Base-by-base conservation (phyloP, 2,888 invertebrate genomes). In the Elegia similella region DNA sequence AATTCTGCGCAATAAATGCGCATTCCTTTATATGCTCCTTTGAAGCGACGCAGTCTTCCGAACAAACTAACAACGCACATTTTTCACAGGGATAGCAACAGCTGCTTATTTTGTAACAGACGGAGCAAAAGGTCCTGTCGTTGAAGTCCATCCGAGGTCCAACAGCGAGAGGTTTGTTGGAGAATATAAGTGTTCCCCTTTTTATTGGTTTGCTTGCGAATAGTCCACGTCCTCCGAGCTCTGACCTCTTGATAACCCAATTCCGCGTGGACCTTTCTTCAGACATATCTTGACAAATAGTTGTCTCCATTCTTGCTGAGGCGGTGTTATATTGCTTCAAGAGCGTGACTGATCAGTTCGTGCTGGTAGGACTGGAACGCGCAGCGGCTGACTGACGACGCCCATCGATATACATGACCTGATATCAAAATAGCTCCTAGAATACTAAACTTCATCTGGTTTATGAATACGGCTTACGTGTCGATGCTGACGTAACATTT, bases 31-130 rank as follows among this genome's bases (percentile, higher is more conserved):
- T 69, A 75, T 96, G 96, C 29, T 71, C 64, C n/a, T 75, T 62
- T 0, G 92, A 86, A 54, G 86, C 83, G 68, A 92, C 86, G 70
- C 96, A 96, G 53, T 78, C 70, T 42, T 85, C 75, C 0, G 93
- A 92, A 75, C 97, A 96, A 17, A 96, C 83, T 3, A 93, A 93
- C 63, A 95, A 82, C 7, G 92, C 92, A 72, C 96, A 96, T 61
- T 85, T 90, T 53, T 90, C 85, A 78, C 96, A 96, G 7, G 88
- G 57, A 54, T 63, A 67, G 59, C 77, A 80, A 17, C 64, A 57
- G 57, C 82, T 78, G 62, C 84, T 75, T 57, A 81, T 79, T 69
- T 88, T 88, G 69, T 93, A 94, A 73, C 96, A 96, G 63, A 85
- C 90, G 6, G 93, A 89, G 75, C 96, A 96, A 62, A 90, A 90